phyloP scores from a whole-genome alignment of 2,888 invertebrate species.

The Myathropa florea region DNA sequence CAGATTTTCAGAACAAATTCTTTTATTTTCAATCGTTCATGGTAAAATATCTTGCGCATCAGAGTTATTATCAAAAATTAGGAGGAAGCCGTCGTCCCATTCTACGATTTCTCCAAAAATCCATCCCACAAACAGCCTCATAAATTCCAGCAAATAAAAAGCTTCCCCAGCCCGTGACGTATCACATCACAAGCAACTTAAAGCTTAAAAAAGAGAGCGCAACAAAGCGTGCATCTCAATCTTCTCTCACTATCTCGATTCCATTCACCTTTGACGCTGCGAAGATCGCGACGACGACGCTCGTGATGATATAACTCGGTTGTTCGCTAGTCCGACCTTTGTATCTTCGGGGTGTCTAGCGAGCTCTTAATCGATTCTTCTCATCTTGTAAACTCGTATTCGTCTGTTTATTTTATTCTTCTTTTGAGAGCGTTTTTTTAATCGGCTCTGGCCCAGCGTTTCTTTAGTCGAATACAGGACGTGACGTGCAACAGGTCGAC shows the following conservation, averaged over 20 bases:
- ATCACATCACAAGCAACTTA: not conserved
- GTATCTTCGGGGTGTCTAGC: not conserved
- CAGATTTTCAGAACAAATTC: too few relatives aligned
- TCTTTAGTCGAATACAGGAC: slow-evolving; percentile 27
- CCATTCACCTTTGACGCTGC: not conserved
- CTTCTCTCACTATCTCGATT: slow-evolving; percentile 2
- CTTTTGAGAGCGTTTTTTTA: not conserved
- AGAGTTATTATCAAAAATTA: too few relatives aligned
- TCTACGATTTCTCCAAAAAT: too few relatives aligned
- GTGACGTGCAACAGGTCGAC: slow-evolving; percentile 45
- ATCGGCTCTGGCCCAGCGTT: not conserved
- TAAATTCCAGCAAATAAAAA: not conserved
- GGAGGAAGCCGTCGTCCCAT: too few relatives aligned
- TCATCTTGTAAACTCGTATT: not conserved
- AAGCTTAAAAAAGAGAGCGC: not conserved
- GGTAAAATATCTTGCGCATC: too few relatives aligned
- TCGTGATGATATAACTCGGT: slow-evolving; percentile 5
- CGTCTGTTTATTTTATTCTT: not conserved
- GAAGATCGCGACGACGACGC: not conserved
- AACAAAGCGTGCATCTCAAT: not conserved
- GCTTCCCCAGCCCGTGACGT: not conserved
- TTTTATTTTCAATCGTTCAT: too few relatives aligned
- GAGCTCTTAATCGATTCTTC: not conserved
- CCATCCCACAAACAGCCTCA: too few relatives aligned
- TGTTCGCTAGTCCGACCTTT: slow-evolving; percentile 33